A percentile compares a stretch with the other conserved stretches of the same genome.
Conservation (phyloP, 2,113 vertebrate species). For the Chaetops frenatus region DNA sequence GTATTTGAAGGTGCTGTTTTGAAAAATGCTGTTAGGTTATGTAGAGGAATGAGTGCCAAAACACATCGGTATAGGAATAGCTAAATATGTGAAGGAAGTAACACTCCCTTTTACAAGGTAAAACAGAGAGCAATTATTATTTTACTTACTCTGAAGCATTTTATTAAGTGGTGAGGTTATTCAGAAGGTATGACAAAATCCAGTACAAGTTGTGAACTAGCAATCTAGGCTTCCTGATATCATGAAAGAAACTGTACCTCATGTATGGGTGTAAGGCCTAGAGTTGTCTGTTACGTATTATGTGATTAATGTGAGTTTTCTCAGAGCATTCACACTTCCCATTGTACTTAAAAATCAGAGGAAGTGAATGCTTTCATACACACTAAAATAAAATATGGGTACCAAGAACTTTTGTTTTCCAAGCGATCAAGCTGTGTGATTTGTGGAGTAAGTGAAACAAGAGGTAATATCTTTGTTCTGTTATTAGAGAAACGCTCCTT, state of each 20-base stretch:
- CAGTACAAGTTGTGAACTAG: background rate
- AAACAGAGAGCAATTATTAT: background rate
- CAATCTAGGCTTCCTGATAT: background rate
- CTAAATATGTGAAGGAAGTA: background rate
- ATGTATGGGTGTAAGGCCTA: background rate
- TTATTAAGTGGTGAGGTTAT: conserved; percentile 4
- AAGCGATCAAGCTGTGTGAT: background rate
- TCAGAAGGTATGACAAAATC: background rate
- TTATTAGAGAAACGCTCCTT: background rate
- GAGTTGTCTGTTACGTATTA: background rate
- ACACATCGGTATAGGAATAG: background rate
- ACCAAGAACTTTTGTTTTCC: background rate
- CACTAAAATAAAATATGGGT: background rate
- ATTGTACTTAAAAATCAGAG: background rate
- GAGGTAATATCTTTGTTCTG: background rate
- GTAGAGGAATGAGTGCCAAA: background rate
- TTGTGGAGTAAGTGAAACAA: conserved; percentile 19
- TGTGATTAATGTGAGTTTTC: background rate
- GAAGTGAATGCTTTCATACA: background rate
- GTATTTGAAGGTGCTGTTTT: background rate
- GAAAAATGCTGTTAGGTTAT: background rate
- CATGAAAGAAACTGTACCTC: background rate
- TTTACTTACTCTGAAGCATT: background rate
- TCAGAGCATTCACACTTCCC: background rate
- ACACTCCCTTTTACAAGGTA: background rate